Conservation (phyloP, 2,888 invertebrate species). For the Alsophila aescularia region DNA sequence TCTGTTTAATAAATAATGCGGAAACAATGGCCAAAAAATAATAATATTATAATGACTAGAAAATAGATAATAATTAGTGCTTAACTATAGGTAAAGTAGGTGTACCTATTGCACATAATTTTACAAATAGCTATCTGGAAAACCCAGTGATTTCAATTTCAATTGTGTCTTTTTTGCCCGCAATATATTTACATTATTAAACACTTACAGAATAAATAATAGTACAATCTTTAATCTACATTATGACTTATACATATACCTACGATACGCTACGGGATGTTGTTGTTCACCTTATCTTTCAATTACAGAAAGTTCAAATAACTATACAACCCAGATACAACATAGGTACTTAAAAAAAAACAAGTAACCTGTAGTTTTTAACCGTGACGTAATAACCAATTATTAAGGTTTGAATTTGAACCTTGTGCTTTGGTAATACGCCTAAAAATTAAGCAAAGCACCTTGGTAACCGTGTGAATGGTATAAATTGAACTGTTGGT, state of each 20-base stretch:
- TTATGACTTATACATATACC: not conserved
- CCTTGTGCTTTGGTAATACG: conserved; percentile 37
- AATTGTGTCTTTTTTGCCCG: too few relatives aligned
- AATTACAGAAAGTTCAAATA: conserved; percentile 27
- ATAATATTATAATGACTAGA: too few relatives aligned
- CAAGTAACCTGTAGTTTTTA: conserved; percentile 25
- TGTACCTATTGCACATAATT: too few relatives aligned
- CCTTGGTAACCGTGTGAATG: conserved; percentile 37
- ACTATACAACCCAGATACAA: conserved; percentile 20
- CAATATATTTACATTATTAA: too few relatives aligned
- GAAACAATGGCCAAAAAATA: too few relatives aligned
- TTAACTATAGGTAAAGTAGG: too few relatives aligned
- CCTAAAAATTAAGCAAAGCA: conserved; percentile 12
- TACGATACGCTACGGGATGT: not conserved
- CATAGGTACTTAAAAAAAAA: not conserved
- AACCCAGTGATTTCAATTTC: too few relatives aligned
- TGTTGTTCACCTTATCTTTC: conserved; percentile 12
- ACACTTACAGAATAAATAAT: too few relatives aligned
- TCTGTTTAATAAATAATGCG: too few relatives aligned
- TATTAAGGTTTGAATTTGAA: conserved; percentile 37
- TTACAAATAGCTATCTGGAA: too few relatives aligned
- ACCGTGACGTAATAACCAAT: conserved; percentile 38
- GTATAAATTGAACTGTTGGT: conserved; percentile 17
- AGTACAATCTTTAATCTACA: too few relatives aligned
- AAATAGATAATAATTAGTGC: too few relatives aligned